Base-by-base conservation (phyloP, 2,888 invertebrate species). In the Pammene aurita region DNA sequence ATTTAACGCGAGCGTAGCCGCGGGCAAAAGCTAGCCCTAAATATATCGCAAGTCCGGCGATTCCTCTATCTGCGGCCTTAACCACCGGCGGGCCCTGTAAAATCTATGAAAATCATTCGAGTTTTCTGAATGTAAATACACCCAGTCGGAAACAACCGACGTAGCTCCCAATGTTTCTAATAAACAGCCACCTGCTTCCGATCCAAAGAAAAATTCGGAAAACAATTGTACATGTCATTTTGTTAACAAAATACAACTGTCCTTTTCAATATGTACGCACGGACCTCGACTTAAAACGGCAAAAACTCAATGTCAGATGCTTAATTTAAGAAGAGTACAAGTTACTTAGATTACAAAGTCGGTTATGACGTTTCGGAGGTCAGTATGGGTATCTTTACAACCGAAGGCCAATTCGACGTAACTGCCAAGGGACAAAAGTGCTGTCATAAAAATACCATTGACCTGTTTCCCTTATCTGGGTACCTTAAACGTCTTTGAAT, bases 361-460 rank as follows among this genome's bases (percentile, higher is more conserved):
- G 11, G 1, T 10, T 62, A 41, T 9, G 18, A n/a, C 9, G 5
- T 62, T 62, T 41, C 18, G 34, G 11, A 35, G 13, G 13, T 34
- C 41, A 35, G 63, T 18, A 52, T 46, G 42, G 50, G 50, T 9
- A 52, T 42, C 58, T 67, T 68, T 68, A 68, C 52, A 52, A 64
- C 63, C 57, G n/a, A 46, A 16, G 52, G 18, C 52, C 63, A 58
- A 68, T 68, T 50, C 57, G 35, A 18, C n/a, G 63, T 68, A 58
- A 64, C 68, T 64, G 26, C 57, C 26, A 61, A 18, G 58, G 68
- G 50, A 63, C 70, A 72, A 70, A 44, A 42, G 68, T 67, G 71
- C 74, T 74, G 71, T 70, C 66, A 76, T 78, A 75, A 77, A 78
- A 79, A 79, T 75, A 72, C 72, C 72, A 58, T 71, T 71, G 72